phyloP scores from a whole-genome alignment of 2,888 invertebrate genomes.

The Spodoptera picta region DNA sequence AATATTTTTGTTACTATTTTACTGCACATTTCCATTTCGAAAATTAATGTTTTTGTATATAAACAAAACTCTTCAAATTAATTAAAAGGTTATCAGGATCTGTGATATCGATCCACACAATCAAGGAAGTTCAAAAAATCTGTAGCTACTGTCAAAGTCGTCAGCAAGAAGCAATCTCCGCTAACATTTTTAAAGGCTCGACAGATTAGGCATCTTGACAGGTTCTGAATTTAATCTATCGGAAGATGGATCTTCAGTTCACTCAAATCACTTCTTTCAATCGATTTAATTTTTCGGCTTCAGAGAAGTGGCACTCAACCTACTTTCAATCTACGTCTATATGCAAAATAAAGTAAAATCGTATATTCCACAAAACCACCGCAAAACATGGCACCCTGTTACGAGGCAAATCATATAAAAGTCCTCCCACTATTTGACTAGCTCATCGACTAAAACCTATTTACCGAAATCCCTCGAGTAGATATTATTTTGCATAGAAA shows the following conservation, averaged over 20 bases:
- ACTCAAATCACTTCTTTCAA: background rate
- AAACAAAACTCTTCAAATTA: too few species aligned
- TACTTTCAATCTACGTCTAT: background rate
- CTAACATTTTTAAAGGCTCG: constrained; percentile 30
- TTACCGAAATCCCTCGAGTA: constrained; percentile 54
- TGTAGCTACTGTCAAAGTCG: constrained; percentile 31
- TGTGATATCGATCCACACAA: constrained; percentile 33
- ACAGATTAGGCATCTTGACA: constrained; percentile 5
- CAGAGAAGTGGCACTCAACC: background rate
- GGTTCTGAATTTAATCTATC: constrained; percentile 3
- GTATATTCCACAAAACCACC: constrained; percentile 1
- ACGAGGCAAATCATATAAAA: constrained; percentile 28
- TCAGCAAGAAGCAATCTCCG: constrained; percentile 18
- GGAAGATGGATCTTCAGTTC: constrained; percentile 2
- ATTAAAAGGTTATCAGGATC: constrained; percentile 7
- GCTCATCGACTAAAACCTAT: constrained; percentile 53
- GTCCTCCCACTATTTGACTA: constrained; percentile 31
- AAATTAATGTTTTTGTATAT: too few species aligned
- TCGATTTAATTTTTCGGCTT: background rate
- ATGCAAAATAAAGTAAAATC: background rate
- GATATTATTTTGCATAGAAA: constrained; percentile 58
- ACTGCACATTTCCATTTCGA: too few species aligned
- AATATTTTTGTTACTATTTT: constrained; percentile 12
- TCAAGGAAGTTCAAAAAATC: constrained; percentile 33
- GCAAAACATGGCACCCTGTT: background rate